These are phyloP conservation scores for Ondatra zibethicus DNA, from an alignment of 2,113 vertebrate genomes.

Conservation along the genomic window DNA sequence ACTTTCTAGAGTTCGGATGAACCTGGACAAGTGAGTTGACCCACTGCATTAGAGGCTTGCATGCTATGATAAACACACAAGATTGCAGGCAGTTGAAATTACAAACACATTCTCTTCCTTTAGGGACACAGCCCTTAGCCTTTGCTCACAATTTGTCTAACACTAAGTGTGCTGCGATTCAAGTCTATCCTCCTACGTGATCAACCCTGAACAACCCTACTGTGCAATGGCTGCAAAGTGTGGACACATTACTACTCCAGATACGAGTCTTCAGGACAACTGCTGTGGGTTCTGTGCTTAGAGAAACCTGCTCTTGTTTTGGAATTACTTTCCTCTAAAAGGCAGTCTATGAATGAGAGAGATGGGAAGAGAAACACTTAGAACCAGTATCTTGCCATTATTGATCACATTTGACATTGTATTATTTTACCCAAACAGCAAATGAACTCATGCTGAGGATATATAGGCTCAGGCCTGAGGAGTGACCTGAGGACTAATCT, in stretches of 20 bases:
- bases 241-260: background rate
- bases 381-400: background rate
- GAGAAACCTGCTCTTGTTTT: no score
- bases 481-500: no score
- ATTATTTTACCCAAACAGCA: background rate
- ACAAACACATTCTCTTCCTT: background rate
- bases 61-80: background rate
- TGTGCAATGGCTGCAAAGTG: background rate
- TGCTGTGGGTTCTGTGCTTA: no score
- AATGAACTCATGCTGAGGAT: background rate
- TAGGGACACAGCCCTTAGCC: background rate
- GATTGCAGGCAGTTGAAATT: background rate
- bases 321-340: no score
- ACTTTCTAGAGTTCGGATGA: no score
- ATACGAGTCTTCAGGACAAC: background rate
- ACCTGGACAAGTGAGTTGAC: background rate
- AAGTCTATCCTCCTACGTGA: background rate
- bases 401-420: background rate
- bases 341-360: background rate
- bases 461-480: background rate
- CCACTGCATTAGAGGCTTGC: background rate
- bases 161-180: background rate
- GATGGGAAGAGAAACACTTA: background rate
- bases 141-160: background rate
- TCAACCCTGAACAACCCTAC: background rate